Conservation (phyloP, 1,140 invertebrate genomes). For the Harlomillsia oculata region DNA sequence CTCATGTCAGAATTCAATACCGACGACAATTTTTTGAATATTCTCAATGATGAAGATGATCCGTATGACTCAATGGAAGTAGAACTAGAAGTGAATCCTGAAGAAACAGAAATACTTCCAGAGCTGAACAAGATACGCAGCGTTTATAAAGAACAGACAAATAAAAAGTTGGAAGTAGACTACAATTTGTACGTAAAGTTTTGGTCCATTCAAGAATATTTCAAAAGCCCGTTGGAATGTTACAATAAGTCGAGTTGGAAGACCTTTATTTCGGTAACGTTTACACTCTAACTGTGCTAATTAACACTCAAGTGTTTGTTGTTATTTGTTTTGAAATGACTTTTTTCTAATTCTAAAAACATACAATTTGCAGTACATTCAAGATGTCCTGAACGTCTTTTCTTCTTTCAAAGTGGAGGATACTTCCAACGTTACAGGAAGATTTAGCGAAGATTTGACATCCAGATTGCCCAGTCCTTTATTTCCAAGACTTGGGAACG, state of each 20-base stretch:
- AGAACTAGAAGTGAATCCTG: constrained; percentile 53
- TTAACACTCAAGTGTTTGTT: constrained; percentile 3
- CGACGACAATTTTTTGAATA: constrained; percentile 78
- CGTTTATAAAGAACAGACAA: constrained; percentile 36
- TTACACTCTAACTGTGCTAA: constrained; percentile 21
- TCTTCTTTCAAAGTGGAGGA: constrained; percentile 80
- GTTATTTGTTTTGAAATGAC: constrained; percentile 41
- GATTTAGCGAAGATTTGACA: too few relatives aligned
- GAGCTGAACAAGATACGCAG: constrained; percentile 40
- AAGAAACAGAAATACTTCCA: constrained; percentile 47
- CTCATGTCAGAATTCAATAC: constrained; percentile 96
- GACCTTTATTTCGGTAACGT: constrained; percentile 67
- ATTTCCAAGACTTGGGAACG: constrained; percentile 28
- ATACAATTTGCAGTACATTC: too few relatives aligned
- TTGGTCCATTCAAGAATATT: constrained; percentile 94
- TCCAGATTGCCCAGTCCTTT: too few relatives aligned
- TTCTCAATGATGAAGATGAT: constrained; percentile 50
- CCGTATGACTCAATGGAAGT: constrained; percentile 50
- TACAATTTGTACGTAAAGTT: constrained; percentile 94
- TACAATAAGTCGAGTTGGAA: constrained; percentile 90
- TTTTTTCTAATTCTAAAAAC: too few relatives aligned
- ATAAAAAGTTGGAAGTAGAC: constrained; percentile 63
- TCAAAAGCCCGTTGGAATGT: constrained; percentile 84
- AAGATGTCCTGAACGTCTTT: constrained; percentile 78
- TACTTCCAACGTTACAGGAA: constrained; percentile 44